A percentile compares a stretch with the other conserved stretches of the same genome.
phyloP scores from a whole-genome alignment of 2,888 invertebrate species.

The Euplagia quadripunctaria region DNA sequence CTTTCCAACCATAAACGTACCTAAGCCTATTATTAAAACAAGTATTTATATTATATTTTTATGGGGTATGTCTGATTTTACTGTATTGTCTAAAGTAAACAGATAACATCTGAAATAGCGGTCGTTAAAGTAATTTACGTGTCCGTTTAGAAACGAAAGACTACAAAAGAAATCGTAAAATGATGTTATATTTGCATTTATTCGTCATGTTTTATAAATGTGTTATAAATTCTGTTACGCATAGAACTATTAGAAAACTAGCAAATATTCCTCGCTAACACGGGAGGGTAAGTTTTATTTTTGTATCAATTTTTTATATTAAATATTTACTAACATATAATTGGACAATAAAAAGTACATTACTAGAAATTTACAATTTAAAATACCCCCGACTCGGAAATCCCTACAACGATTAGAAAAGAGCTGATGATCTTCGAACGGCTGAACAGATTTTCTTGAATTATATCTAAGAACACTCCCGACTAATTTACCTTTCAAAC shows the following conservation, averaged over 20 bases:
- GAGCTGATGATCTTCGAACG: no score
- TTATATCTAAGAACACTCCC: no score
- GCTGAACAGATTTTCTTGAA: no score
- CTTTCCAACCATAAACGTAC: conserved; percentile 23
- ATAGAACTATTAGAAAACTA: conserved; percentile 9
- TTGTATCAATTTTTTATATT: background rate
- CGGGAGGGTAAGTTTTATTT: background rate
- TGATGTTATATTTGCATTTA: background rate
- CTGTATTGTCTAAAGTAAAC: background rate
- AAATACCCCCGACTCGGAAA: no score
- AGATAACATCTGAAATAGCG: background rate
- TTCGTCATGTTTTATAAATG: conserved; percentile 1
- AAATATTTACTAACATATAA: no score
- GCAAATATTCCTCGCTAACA: background rate
- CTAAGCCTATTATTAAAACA: conserved; percentile 8
- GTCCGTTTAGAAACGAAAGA: background rate
- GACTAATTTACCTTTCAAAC: no score
- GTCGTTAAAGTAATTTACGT: conserved; percentile 1
- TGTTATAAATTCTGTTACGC: background rate
- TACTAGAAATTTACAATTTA: no score
- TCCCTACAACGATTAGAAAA: no score
- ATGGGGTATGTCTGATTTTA: conserved; percentile 16
- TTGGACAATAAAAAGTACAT: no score
- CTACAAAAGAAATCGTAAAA: conserved; percentile 3
- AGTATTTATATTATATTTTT: conserved; percentile 7